Base-by-base conservation (phyloP, 2,797 vertebrate species). In the Lagodon rhomboides region DNA sequence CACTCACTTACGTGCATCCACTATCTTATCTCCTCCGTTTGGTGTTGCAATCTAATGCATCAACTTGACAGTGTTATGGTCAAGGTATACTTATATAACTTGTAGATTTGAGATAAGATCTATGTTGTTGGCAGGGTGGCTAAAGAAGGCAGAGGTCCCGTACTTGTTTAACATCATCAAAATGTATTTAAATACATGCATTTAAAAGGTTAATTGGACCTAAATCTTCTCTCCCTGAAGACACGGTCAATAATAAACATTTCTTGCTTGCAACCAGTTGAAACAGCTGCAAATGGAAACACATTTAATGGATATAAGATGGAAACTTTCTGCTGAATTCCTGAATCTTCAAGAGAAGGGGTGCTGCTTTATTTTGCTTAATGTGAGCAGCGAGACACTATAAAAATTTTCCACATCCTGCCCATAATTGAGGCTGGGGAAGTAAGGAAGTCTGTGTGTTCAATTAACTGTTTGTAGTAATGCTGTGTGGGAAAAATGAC, bases 21-120 rank as follows among this genome's bases (percentile, higher is more conserved):
- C 38, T 91, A 95, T 95, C 95, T 96, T 94, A 95, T 95, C 94
- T 87, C 16, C 17, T 47, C 13, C 5, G 50, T 80, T 76, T 77
- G 54, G 67, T 95, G 92, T 93, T 82, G 94, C 90, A 96, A 96
- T 87, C 46, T 22, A 67, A 85, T 79, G 79, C 69, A 77, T 47
- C 78, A 73, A 85, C 73, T 81, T 85, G 65, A 87, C 81, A 72
- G 68, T 70, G 62, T 79, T 91, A 86, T 95, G 87, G 69, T 93
- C 87, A 90, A 87, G 82, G 91, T 91, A 85, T 89, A 67, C 89
- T 94, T 94, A 85, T 89, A 91, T 79, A 94, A 94, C 87, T 15
- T 55, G 41, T 50, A 55, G 68, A 79, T 77, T 84, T 78, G 44
- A 81, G 94, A 95, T 95, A 94, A 95, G 78, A 46, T 44, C 47